Percentiles rank a stretch among this genome's conserved stretches.
phyloP scores from a whole-genome alignment of 2,888 invertebrate genomes.

The Alitta virens region DNA sequence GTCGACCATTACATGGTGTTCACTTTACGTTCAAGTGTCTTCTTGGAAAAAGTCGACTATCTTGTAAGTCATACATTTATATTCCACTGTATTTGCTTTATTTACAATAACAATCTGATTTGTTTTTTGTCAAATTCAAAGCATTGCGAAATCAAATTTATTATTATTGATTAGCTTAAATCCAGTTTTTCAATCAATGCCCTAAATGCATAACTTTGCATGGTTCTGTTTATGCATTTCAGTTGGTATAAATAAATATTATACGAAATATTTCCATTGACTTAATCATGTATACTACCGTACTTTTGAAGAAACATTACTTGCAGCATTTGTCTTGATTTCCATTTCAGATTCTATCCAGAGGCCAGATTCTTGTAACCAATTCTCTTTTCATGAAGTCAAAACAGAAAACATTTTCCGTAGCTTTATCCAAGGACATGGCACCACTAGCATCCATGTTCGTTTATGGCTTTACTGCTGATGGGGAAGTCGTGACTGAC shows the following conservation, averaged over 20 bases:
- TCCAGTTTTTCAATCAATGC: too few relatives aligned
- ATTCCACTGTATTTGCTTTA: neutral
- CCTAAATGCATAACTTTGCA: too few relatives aligned
- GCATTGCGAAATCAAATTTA: too few relatives aligned
- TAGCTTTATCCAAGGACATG: slow-evolving; percentile 63
- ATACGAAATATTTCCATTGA: too few relatives aligned
- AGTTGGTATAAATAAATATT: too few relatives aligned
- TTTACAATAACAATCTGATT: too few relatives aligned
- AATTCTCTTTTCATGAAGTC: slow-evolving; percentile 78
- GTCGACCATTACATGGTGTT: slow-evolving; percentile 93
- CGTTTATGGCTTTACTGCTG: slow-evolving; percentile 75
- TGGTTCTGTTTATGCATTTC: too few relatives aligned
- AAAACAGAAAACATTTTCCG: slow-evolving; percentile 58
- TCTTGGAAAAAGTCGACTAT: slow-evolving; percentile 84
- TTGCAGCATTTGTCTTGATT: too few relatives aligned
- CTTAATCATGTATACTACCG: too few relatives aligned
- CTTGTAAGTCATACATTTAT: slow-evolving; percentile 66
- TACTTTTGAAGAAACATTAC: too few relatives aligned
- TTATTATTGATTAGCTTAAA: too few relatives aligned
- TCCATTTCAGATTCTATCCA: slow-evolving; percentile 70
- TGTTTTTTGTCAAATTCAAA: too few relatives aligned
- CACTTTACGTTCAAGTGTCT: slow-evolving; percentile 87
- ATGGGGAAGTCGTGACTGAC: slow-evolving; percentile 77
- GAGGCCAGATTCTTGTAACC: slow-evolving; percentile 81
- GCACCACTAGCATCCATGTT: slow-evolving; percentile 87